Evolutionary conservation across 2,797 vertebrate species (phyloP).

Genomic region (Hozukius guyotensis): DNA sequence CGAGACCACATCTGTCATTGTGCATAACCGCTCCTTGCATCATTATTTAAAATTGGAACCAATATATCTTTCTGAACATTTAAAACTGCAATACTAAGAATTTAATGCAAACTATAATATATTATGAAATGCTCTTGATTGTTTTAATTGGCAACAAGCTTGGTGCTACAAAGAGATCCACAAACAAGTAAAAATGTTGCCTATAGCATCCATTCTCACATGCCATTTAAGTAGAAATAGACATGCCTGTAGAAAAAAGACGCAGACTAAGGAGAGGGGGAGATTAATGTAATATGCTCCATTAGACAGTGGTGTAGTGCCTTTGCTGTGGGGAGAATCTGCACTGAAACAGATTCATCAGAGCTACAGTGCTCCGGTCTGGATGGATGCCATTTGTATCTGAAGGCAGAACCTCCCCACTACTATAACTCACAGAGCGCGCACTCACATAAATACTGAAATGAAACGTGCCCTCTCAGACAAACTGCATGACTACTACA

Average conservation of each 20-base stretch:
- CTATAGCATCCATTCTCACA: not conserved
- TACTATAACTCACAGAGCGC: conserved; percentile 38
- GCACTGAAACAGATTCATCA: conserved; percentile 67
- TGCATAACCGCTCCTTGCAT: not conserved
- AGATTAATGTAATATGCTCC: conserved; percentile 33
- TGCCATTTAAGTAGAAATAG: not conserved
- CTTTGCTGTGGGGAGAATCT: conserved; percentile 63
- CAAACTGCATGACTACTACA: conserved; percentile 35
- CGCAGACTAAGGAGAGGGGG: not conserved
- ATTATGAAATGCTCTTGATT: not conserved
- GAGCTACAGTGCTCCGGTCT: conserved; percentile 41
- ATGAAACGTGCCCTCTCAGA: conserved; percentile 43
- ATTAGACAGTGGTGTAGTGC: conserved; percentile 35
- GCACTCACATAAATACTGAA: conserved; percentile 54
- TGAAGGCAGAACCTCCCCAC: conserved; percentile 50
- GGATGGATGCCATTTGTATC: conserved; percentile 67
- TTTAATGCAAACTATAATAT: not conserved
- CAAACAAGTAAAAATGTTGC: not conserved
- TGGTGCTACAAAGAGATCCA: not conserved
- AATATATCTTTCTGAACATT: not conserved
- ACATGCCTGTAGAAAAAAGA: not conserved
- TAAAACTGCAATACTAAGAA: not conserved
- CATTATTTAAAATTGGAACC: not conserved
- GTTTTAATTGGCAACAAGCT: not conserved
- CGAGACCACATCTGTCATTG: not conserved